A percentile compares a stretch with the other conserved stretches of the same genome.
Conservation (phyloP, 1,140 invertebrate species). For the Hyles vespertilio region DNA sequence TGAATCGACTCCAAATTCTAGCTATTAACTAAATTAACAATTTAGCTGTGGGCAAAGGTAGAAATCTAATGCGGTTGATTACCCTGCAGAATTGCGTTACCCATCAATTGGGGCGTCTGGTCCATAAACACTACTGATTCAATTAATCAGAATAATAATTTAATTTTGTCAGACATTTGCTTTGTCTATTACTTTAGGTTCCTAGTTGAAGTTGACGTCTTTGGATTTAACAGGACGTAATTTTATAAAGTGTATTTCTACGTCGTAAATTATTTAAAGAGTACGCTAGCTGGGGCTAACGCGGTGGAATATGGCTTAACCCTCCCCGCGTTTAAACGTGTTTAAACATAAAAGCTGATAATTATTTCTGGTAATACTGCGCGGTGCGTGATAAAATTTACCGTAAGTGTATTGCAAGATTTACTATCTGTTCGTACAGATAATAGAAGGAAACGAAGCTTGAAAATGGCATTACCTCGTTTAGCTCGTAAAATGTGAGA, state of each 20-base stretch:
- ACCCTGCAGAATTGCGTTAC: constrained; percentile 1
- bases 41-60: neutral
- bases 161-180: neutral
- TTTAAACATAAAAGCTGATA: too few species aligned
- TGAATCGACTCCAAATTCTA: constrained; percentile 13
- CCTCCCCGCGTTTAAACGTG: too few species aligned
- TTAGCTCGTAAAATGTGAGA: constrained; percentile 30
- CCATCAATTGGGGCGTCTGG: neutral
- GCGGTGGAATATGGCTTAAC: too few species aligned
- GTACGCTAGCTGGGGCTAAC: too few species aligned
- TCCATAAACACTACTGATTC: neutral
- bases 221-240: too few species aligned
- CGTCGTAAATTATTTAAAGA: too few species aligned
- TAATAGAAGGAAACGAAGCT: constrained; percentile 37
- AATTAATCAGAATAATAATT: neutral
- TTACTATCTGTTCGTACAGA: constrained; percentile 31
- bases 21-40: constrained; percentile 16
- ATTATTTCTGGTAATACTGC: too few species aligned
- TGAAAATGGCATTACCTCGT: constrained; percentile 31
- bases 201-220: too few species aligned
- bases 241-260: too few species aligned
- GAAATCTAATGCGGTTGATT: constrained; percentile 7
- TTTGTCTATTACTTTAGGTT: too few species aligned
- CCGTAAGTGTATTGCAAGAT: constrained; percentile 20
- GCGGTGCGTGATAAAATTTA: constrained; percentile 19